These are phyloP conservation scores for Mionectes macconnelli DNA, from an alignment of 2,113 vertebrate species.

Conservation along the genomic window DNA sequence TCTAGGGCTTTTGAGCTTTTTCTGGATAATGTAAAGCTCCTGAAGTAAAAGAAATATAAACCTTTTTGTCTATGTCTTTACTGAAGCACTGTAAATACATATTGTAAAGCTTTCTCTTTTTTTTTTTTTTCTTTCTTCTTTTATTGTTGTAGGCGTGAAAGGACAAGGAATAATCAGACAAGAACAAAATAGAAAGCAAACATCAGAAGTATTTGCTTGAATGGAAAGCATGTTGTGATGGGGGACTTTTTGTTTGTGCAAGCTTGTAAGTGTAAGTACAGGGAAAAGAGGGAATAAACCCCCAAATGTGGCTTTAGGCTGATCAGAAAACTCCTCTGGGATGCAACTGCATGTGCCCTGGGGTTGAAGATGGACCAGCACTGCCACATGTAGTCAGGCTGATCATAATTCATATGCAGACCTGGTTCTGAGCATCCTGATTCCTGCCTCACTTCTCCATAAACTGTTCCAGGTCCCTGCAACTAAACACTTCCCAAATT, in stretches of 20 bases:
- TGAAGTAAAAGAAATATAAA: background rate
- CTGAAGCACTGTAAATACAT: background rate
- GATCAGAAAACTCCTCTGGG: background rate
- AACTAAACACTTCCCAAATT: conserved; percentile 6
- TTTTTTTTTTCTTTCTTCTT: background rate
- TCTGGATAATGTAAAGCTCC: background rate
- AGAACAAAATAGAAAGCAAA: background rate
- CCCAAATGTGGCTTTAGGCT: background rate
- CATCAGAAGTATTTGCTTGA: background rate
- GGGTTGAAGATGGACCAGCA: background rate
- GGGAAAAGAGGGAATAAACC: accelerated
- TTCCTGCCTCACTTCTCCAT: background rate
- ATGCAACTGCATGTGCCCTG: background rate
- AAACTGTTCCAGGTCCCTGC: background rate
- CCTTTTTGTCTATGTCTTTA: background rate
- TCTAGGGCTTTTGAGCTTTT: background rate
- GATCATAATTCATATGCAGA: background rate
- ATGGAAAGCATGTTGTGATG: background rate
- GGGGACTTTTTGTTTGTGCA: background rate
- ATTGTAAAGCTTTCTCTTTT: background rate
- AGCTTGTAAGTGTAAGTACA: background rate
- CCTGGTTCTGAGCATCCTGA: background rate
- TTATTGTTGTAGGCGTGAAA: background rate
- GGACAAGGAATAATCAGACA: background rate
- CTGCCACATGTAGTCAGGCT: background rate